Evolutionary conservation across 2,888 invertebrate genomes (phyloP), one percentile per base, ranked within the genome.

Genomic region (Gasteruption jaculator): DNA sequence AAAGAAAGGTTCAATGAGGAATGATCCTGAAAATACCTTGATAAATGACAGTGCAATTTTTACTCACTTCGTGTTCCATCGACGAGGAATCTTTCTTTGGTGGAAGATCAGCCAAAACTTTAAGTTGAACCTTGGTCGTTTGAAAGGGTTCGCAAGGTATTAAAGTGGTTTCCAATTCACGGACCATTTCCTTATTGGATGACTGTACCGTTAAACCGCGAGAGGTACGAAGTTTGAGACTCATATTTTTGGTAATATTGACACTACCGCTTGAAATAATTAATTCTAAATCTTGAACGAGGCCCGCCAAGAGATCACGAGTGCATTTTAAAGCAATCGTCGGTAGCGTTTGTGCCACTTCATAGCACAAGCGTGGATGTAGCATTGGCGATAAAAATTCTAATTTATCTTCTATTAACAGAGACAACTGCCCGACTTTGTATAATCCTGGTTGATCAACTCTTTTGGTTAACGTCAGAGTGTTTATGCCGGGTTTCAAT

Each of bases 231-330:
- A 87, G 63, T 41, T 77, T 76, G 26, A 87, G 74, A 48, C 70
- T 72, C 35, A 81, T 76, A 43, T 78, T 78, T 77, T 83, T 71
- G 31, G 80, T 76, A 61, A 91, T 82, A 46, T 75, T 76, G 43
- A 83, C 81, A 71, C 90, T 91, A 3, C 91, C 91, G 48, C 86
- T 85, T 0, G 81, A 80, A 11, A 92, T 78, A 27, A 82, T 79
- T 38, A 92, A 61, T 53, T 82, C 80, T 73, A 91, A 81, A 14
- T 80, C 76, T 67, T 91, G 91, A 53, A 85, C 82, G 48, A 91
- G 76, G 0, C 91, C 91, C 1, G 90, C 88, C 5, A 92, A 76
- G 31, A 92, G 73, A 56, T 89, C 86, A 49, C 83, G 83, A 31
- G 77, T 68, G 57, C 74, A 72, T 61, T 82, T 66, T 54, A 80